Evolutionary conservation across 1,140 invertebrate genomes (phyloP).

Genomic region (Nomia melanderi): DNA sequence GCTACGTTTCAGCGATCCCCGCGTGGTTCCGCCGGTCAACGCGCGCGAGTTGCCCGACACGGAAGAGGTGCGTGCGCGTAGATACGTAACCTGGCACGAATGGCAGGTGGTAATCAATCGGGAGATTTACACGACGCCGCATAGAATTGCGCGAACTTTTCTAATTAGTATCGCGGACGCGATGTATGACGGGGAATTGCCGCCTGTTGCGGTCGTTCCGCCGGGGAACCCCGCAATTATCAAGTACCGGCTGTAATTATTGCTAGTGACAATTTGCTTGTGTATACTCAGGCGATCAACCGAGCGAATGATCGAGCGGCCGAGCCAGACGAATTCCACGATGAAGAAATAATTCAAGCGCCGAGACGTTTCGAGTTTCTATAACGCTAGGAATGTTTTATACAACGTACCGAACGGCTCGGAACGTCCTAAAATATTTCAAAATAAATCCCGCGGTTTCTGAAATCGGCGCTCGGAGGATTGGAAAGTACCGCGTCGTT

Average conservation of each 20-base stretch:
- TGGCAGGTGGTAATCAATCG: conserved; percentile 27
- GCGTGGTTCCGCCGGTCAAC: background rate
- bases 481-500: too few relatives aligned
- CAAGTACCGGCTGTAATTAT: conserved; percentile 4
- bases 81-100: background rate
- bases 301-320: background rate
- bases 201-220: conserved; percentile 2
- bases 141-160: conserved; percentile 25
- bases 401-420: background rate
- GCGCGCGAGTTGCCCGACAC: background rate
- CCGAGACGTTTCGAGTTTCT: background rate
- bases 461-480: background rate
- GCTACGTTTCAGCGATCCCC: conserved; percentile 7
- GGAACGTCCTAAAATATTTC: background rate
- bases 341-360: background rate
- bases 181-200: conserved; percentile 11
- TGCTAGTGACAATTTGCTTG: background rate
- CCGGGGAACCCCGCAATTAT: conserved; percentile 10
- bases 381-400: background rate
- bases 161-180: conserved; percentile 19
- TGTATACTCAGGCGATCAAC: background rate
- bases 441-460: background rate
- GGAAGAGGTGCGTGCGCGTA: conserved; percentile 19
- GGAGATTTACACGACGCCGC: conserved; percentile 30
- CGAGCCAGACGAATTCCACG: background rate